Percentiles rank a stretch among this genome's conserved stretches.
Evolutionary conservation across 2,797 vertebrate species (phyloP).

Genomic region (Fistularia tabacaria): DNA sequence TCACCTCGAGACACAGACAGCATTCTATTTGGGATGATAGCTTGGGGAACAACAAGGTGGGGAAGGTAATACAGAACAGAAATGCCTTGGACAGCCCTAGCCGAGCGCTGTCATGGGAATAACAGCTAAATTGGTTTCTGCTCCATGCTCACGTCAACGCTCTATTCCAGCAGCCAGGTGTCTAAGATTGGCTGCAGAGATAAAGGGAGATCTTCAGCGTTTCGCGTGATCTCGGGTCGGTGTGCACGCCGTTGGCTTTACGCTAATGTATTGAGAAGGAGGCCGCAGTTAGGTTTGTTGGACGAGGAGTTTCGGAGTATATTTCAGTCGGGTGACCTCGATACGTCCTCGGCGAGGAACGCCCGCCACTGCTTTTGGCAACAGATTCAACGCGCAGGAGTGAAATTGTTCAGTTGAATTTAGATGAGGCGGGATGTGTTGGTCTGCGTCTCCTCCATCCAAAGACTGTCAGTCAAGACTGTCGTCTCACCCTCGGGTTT

Average conservation of each 20-base stretch:
- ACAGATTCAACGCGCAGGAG: conserved; percentile 6
- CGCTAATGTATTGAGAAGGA: conserved; percentile 23
- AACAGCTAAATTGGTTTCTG: conserved; percentile 69
- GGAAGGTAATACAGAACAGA: conserved; percentile 67
- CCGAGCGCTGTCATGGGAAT: conserved; percentile 50
- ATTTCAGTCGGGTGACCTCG: background rate
- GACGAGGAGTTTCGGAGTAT: too few species aligned
- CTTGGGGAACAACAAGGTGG: conserved; percentile 62
- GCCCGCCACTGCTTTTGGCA: conserved; percentile 30
- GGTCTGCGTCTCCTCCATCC: too few species aligned
- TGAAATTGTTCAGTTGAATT: too few species aligned
- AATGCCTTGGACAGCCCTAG: conserved; percentile 54
- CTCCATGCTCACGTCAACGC: conserved; percentile 60
- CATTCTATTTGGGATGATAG: conserved; percentile 70
- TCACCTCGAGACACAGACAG: conserved; percentile 66
- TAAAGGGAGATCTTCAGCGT: conserved; percentile 19
- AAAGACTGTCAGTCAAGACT: too few species aligned
- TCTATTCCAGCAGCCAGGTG: conserved; percentile 40
- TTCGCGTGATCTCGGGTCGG: conserved; percentile 21
- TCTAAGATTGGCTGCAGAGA: conserved; percentile 32
- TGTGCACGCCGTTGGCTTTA: conserved; percentile 20
- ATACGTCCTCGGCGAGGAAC: background rate
- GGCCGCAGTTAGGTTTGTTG: too few species aligned
- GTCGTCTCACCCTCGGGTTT: too few species aligned
- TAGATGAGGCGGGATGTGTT: too few species aligned